phyloP scores from a whole-genome alignment of 2,797 vertebrate species.

The Lemur catta region DNA sequence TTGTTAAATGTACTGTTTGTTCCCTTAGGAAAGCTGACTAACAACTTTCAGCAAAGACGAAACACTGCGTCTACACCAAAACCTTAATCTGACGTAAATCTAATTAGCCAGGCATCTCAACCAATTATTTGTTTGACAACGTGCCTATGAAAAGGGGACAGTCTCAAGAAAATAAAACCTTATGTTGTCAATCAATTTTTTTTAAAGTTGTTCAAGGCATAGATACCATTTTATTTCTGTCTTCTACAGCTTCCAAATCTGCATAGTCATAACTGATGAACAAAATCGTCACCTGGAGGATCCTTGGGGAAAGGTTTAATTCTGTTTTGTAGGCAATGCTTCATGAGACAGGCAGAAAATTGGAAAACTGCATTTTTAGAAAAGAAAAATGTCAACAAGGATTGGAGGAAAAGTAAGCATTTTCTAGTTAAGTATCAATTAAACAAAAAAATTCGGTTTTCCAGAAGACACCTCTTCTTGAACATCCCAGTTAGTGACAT shows the following conservation, averaged over 20 bases:
- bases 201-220: background rate
- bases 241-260: conserved; percentile 51
- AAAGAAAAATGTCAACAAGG: conserved; percentile 55
- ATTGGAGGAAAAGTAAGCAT: background rate
- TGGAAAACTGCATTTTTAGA: conserved; percentile 54
- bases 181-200: conserved; percentile 5
- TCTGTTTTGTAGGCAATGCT: conserved; percentile 47
- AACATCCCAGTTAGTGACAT: background rate
- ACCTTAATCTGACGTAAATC: background rate
- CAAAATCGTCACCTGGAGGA: conserved; percentile 37
- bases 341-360: conserved; percentile 51
- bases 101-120: background rate
- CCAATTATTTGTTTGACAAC: conserved; percentile 8
- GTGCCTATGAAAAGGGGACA: background rate
- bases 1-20: background rate
- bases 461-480: background rate
- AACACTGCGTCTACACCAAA: background rate
- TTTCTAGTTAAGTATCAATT: conserved; percentile 58
- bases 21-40: background rate
- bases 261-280: conserved; percentile 59
- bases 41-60: background rate
- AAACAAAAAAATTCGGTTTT: conserved; percentile 46
- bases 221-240: conserved; percentile 46
- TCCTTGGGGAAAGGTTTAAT: conserved; percentile 46
- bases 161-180: conserved; percentile 29